Evolutionary conservation across 2,113 vertebrate species (phyloP), one percentile per base, ranked within the genome.

Genomic region (Phalacrocorax pelagicus): DNA sequence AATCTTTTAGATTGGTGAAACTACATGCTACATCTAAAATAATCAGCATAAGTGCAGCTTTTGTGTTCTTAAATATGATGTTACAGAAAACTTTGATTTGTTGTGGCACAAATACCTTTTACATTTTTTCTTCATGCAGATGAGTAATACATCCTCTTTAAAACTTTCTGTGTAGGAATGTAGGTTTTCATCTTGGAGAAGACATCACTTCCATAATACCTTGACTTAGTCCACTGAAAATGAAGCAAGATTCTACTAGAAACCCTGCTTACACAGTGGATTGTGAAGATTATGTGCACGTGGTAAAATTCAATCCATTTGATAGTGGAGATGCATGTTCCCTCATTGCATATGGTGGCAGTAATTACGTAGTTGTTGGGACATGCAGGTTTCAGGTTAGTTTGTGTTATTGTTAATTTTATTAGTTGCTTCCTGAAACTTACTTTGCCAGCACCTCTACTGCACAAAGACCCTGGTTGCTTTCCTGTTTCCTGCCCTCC

Each of bases 301-400:
- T 99, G 94, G 99, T 99, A 78, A 99, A 99, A 97, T 99, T 99
- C 98, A 99, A 98, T 97, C 99, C 99, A 4, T 99, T 99, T 96
- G 98, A 98, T 66, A 98, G 98, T 49, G 99, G 99, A 16, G 97
- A 98, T 52, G 86, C 98, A 2, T 98, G 96, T 59, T 99, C 99
- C 22, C 98, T 99, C 18, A 98, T 99, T 96, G 99, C 99, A 20
- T 99, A 99, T 65, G 99, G 99, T 54, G 99, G 99, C 92, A 99
- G 98, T 97, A 98, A 99, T 96, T 99, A 98, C 3, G 98, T 99
- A 66, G 99, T 99, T 22, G 94, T 99, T 93, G 99, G 98, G 80
- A 98, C 96, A 3, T 99, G 99, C 90, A 98, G 98, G 20, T 99
- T 99, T 97, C 99, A 99, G 99, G 99, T 99, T 65, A 97, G 98